Evolutionary conservation across 2,888 invertebrate genomes (phyloP).

Genomic region (Euzetes globulus): DNA sequence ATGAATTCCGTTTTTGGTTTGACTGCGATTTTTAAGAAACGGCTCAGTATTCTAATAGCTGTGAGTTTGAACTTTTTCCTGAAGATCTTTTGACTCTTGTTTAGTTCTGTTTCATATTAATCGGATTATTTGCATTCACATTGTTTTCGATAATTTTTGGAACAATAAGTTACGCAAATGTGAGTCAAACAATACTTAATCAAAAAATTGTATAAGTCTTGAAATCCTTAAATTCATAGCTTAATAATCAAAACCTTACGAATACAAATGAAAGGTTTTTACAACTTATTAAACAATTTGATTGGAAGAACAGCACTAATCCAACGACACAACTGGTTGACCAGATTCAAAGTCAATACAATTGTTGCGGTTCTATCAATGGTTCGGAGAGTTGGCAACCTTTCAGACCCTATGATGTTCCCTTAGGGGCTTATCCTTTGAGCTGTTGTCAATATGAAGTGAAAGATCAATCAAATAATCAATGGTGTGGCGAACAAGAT

Average conservation of each 20-base stretch:
- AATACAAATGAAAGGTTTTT: not conserved
- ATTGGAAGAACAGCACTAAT: not conserved
- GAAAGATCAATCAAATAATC: not conserved
- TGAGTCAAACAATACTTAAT: not conserved
- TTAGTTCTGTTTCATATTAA: conserved; percentile 21
- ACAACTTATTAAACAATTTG: not conserved
- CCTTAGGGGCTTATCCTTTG: not conserved
- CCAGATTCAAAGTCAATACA: not conserved
- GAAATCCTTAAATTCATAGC: not conserved
- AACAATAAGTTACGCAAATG: not conserved
- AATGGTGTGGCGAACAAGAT: conserved; percentile 8
- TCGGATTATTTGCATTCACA: conserved; percentile 5
- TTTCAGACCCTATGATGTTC: not conserved
- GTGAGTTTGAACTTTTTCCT: not conserved
- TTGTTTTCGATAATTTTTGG: conserved; percentile 11
- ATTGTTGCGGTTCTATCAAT: conserved; percentile 4
- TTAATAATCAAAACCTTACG: not conserved
- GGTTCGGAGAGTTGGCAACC: not conserved
- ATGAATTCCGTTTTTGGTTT: not conserved
- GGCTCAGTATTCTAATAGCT: conserved; percentile 15
- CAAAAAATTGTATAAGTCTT: not conserved
- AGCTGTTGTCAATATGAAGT: not conserved
- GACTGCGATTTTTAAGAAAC: not conserved
- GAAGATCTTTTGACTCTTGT: not conserved
- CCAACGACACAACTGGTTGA: not conserved